Percentiles rank a stretch among this genome's conserved stretches.
Conservation (phyloP, 2,113 vertebrate species). For the Cricetomys ansorgei region DNA sequence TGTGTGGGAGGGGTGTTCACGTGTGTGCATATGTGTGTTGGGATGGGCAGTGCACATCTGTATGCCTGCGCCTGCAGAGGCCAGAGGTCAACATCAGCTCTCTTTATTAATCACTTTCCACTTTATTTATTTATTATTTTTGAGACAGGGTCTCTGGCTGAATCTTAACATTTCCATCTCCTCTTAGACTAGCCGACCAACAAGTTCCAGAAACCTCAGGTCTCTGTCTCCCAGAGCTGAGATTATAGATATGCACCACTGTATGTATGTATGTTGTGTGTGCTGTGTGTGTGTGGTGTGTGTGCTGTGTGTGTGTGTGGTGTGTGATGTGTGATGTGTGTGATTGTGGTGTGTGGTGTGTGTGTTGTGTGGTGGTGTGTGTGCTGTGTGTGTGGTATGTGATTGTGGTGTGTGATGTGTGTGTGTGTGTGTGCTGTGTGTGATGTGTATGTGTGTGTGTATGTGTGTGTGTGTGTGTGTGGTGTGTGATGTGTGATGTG, state of each 20-base stretch:
- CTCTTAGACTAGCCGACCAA: background rate
- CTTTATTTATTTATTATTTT: background rate
- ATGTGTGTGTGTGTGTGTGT: too few relatives aligned
- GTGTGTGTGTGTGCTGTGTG: too few relatives aligned
- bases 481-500: too few relatives aligned
- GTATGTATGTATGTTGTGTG: too few relatives aligned
- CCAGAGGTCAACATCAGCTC: background rate
- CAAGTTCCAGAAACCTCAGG: background rate
- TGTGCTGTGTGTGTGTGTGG: too few relatives aligned
- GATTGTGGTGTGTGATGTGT: too few relatives aligned
- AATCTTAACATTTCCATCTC: background rate
- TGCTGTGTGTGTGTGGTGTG: too few relatives aligned
- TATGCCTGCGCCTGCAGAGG: background rate
- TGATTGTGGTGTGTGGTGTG: too few relatives aligned
- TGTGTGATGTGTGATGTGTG: too few relatives aligned
- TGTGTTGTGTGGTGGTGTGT: too few relatives aligned
- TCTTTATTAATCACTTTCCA: background rate
- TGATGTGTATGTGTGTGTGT: too few relatives aligned
- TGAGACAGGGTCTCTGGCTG: background rate
- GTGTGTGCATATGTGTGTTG: background rate
- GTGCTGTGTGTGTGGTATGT: too few relatives aligned
- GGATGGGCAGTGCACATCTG: background rate
- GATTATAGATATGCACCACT: background rate
- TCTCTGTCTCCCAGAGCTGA: background rate
- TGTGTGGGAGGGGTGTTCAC: background rate